Evolutionary conservation across 2,888 invertebrate genomes (phyloP).

Genomic region (Panzeria rudis): DNA sequence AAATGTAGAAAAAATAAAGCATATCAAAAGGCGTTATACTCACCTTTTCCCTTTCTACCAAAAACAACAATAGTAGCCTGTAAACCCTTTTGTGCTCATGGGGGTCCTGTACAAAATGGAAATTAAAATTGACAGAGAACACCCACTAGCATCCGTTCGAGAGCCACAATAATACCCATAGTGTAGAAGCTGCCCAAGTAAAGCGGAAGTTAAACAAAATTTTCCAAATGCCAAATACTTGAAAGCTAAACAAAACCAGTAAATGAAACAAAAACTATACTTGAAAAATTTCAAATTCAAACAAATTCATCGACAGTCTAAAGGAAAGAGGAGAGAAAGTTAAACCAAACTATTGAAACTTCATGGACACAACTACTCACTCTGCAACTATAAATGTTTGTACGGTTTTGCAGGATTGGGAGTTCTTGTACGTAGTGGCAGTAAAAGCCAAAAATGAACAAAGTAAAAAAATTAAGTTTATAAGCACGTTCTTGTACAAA

Average conservation of each 20-base stretch:
- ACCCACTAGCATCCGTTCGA: conserved; percentile 72
- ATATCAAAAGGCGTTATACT: conserved; percentile 23
- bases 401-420: not conserved
- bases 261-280: conserved; percentile 56
- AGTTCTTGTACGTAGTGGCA: conserved; percentile 8
- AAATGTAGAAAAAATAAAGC: conserved; percentile 25
- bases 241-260: conserved; percentile 29
- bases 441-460: conserved; percentile 45
- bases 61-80: not conserved
- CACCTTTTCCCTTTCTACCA: not conserved
- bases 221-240: conserved; percentile 60
- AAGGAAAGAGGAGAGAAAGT: conserved; percentile 3
- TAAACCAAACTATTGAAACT: conserved; percentile 61
- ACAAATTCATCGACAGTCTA: conserved; percentile 35
- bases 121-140: conserved; percentile 10
- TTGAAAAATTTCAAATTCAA: conserved; percentile 58
- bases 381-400: not conserved
- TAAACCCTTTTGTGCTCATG: conserved; percentile 32
- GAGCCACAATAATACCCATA: conserved; percentile 72
- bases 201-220: conserved; percentile 71
- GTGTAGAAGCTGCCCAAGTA: conserved; percentile 31
- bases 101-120: conserved; percentile 17
- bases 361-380: conserved; percentile 50
- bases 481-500: conserved; percentile 50
- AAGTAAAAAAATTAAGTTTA: conserved; percentile 37